Evolutionary conservation across 2,113 vertebrate species (phyloP).

Genomic region (Dunckerocampus dactyliophorus): DNA sequence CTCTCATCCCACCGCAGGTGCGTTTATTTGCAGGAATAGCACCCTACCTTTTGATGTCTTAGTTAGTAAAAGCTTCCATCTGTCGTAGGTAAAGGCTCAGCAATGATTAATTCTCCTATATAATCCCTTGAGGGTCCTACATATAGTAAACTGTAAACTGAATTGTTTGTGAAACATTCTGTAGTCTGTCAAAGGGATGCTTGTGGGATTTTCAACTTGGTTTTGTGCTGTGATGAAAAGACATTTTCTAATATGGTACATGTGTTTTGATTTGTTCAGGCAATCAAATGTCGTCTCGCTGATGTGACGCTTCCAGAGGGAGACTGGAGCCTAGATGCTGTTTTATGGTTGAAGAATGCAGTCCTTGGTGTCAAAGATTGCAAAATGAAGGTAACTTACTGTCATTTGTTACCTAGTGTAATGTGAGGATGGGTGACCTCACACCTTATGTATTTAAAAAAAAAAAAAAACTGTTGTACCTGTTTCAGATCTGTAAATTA

Average conservation of each 20-base stretch:
- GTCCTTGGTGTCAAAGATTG: slow-evolving; percentile 75
- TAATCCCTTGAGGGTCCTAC: no score
- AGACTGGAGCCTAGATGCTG: slow-evolving; percentile 83
- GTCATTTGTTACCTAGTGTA: background rate
- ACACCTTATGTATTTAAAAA: no score
- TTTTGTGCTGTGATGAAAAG: background rate
- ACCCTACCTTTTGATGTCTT: background rate
- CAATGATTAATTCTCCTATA: background rate
- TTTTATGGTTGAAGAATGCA: slow-evolving; percentile 80
- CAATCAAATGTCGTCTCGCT: slow-evolving; percentile 82
- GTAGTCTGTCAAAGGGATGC: no score
- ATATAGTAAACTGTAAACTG: background rate
- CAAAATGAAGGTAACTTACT: slow-evolving; percentile 81
- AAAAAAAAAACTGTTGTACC: background rate
- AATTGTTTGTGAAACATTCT: background rate
- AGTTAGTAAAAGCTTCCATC: background rate
- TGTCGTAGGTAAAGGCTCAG: background rate
- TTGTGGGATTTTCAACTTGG: background rate
- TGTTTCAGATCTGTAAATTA: slow-evolving; percentile 77
- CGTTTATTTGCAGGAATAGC: background rate
- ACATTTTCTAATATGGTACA: background rate
- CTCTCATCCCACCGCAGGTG: slow-evolving; percentile 88
- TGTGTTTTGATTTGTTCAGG: slow-evolving; percentile 60
- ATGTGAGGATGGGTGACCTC: no score
- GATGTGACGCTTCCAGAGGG: slow-evolving; percentile 76